Base-by-base conservation (phyloP, 2,797 vertebrate genomes). In the Spea hammondii region DNA sequence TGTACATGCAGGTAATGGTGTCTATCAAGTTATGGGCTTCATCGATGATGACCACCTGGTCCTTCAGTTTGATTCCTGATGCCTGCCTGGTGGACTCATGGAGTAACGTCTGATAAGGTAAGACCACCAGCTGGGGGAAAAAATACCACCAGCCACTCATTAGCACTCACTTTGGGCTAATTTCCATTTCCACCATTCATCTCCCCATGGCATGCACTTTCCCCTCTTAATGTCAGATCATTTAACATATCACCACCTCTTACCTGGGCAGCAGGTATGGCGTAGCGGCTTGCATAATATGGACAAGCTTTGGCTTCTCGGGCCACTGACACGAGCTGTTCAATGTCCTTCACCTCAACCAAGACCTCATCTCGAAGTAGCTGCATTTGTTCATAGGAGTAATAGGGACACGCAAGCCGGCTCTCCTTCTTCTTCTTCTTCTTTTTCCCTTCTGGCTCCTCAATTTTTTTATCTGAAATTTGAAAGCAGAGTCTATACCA, bases 21-120 rank as follows among this genome's bases (percentile, higher is more conserved):
- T 99, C 97, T 0, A 94, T 94, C 60, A 99, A 94, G 86, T 99
- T 99, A 89, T 99, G 98, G 0, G 97, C 98, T 87, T 99, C 97
- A 0, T 99, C 97, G 64, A 99, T 97, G 82, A 99, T 94, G 76
- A 98, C 88, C 0, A 99, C 92, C 89, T 99, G 93, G 83, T 93
- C 94, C 88, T 96, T 96, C 67, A 99, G 91, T 84, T 92, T 94
- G 89, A 99, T 89, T 8, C 98, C 97, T 0, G 96, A 94, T 0
- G 97, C 95, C 0, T 49, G 93, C 66, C 97, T 93, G 11, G 97
- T 97, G 10, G 93, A 93, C 13, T 94, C 95, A 11, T 98, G 97
- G 74, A 99, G 92, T 77, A 99, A 86, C 84, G 94, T 96, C 85
- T 99, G 97, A 89, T 99, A 99, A 4, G 98, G 97, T 86, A 99